Conservation (phyloP, 2,797 vertebrate species). For the Discoglossus pictus region DNA sequence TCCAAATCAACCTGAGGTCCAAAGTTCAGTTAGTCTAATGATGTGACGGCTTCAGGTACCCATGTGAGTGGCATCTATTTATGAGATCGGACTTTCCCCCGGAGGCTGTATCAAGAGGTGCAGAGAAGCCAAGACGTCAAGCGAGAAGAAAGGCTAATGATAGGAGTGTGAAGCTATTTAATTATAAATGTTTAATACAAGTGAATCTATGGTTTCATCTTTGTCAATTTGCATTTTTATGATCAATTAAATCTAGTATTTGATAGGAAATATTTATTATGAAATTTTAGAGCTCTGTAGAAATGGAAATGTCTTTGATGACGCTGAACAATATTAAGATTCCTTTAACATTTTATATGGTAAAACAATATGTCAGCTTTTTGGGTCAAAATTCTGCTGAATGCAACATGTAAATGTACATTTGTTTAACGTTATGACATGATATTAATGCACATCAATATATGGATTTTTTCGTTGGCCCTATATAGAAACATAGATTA, state of each 20-base stretch:
- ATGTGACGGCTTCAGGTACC: constrained; percentile 57
- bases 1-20: constrained; percentile 60
- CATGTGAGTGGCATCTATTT: constrained; percentile 65
- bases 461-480: no score
- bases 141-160: constrained; percentile 32
- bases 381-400: no score
- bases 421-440: no score
- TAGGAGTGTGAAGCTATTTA: constrained; percentile 35
- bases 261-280: no score
- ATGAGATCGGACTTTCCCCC: constrained; percentile 55
- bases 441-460: no score
- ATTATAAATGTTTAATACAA: constrained; percentile 34
- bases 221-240: constrained; percentile 30
- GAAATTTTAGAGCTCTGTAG: no score
- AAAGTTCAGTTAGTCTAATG: constrained; percentile 69
- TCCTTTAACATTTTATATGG: no score
- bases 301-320: no score
- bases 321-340: no score
- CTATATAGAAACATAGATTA: no score
- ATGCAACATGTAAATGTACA: no score
- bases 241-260: constrained; percentile 11
- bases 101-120: constrained; percentile 53
- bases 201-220: constrained; percentile 26
- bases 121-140: constrained; percentile 33
- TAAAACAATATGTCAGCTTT: no score